phyloP scores from a whole-genome alignment of 2,797 vertebrate genomes.

The Urosaurus nigricauda region DNA sequence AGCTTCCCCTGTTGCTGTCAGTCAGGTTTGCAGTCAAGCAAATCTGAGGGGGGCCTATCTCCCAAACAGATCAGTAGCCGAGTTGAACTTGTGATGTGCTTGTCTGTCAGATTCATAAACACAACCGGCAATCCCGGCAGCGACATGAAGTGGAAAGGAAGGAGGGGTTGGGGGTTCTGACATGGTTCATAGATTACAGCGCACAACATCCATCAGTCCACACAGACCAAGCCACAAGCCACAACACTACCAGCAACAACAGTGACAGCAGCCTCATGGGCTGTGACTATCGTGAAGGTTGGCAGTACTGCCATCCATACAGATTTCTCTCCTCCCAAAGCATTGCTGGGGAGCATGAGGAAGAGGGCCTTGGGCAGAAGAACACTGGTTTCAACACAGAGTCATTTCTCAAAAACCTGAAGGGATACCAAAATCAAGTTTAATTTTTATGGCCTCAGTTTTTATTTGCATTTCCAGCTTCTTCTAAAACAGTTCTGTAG shows the following conservation, averaged over 20 bases:
- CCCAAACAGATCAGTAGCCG: slow-evolving; percentile 74
- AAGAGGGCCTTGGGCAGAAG: background rate
- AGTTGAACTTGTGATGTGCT: slow-evolving; percentile 68
- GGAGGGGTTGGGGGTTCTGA: background rate
- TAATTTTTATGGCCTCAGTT: background rate
- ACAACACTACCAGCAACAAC: slow-evolving; percentile 2
- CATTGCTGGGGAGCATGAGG: background rate
- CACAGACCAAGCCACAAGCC: slow-evolving; percentile 50
- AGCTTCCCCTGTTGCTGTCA: slow-evolving; percentile 55
- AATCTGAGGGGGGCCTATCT: slow-evolving; percentile 64
- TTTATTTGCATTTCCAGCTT: background rate
- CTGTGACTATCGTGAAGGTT: background rate
- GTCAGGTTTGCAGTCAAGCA: slow-evolving; percentile 65
- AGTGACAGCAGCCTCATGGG: background rate
- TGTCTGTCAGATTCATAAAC: slow-evolving; percentile 76
- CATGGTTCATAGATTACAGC: slow-evolving; percentile 63
- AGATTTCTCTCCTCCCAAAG: slow-evolving; percentile 2
- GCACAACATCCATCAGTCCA: slow-evolving; percentile 61
- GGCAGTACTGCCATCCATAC: background rate
- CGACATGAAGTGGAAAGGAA: slow-evolving; percentile 16
- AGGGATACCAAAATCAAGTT: background rate
- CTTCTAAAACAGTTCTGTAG: background rate
- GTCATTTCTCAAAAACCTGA: background rate
- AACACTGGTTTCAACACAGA: background rate
- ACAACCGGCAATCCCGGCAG: slow-evolving; percentile 61